These are phyloP conservation scores for Sciurus vulgaris DNA, from an alignment of 2,797 vertebrate genomes.

Conservation along the genomic window DNA sequence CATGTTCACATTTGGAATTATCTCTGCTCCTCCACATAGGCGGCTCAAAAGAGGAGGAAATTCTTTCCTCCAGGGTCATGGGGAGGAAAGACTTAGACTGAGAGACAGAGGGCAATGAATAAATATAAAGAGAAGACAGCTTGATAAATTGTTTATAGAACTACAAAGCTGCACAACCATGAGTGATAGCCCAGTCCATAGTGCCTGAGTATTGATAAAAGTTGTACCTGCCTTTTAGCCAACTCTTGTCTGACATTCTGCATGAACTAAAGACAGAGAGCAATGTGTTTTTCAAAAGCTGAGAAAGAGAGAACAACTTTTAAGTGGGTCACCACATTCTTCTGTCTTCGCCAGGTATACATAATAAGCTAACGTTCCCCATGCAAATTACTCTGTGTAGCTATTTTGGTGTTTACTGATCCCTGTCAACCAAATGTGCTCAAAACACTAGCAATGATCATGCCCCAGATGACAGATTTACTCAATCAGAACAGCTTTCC, in stretches of 20 bases:
- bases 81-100: not conserved
- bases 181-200: not conserved
- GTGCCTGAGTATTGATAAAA: not conserved
- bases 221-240: not conserved
- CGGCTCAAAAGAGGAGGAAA: conserved; percentile 12
- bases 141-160: not conserved
- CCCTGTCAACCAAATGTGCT: conserved; percentile 72
- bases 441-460: conserved; percentile 42
- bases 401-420: conserved; percentile 72
- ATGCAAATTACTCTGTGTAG: conserved; percentile 61
- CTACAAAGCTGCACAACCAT: not conserved
- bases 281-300: conserved; percentile 46
- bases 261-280: not conserved
- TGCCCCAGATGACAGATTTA: conserved; percentile 49
- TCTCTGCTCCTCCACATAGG: not conserved
- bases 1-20: not conserved
- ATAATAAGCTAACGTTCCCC: conserved; percentile 48
- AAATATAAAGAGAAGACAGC: not conserved
- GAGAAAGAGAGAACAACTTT: conserved; percentile 55
- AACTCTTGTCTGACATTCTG: conserved; percentile 14
- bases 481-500: conserved; percentile 50
- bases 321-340: conserved; percentile 70
- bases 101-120: not conserved
- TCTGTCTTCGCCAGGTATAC: conserved; percentile 66
- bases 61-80: no score